Evolutionary conservation across 1,140 invertebrate genomes (phyloP).

Genomic region (Lasaia peninsularis): DNA sequence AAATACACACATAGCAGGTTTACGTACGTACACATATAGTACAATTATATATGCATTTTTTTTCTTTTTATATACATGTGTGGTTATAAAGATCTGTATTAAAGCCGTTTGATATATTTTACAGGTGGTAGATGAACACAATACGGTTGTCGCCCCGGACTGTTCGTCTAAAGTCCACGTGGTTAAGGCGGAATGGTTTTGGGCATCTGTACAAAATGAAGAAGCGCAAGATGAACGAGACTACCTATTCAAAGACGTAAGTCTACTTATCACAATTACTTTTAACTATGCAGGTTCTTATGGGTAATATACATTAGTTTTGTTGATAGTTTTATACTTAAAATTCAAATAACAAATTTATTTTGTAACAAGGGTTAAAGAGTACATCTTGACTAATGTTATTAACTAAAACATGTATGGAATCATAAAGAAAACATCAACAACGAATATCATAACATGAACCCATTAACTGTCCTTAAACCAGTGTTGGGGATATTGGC

Average conservation of each 20-base stretch:
- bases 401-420: no score
- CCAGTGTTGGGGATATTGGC: no score
- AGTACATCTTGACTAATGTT: no score
- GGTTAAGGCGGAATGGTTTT: conserved; percentile 97
- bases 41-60: conserved; percentile 1
- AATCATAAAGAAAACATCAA: no score
- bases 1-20: conserved; percentile 30
- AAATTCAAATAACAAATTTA: neutral
- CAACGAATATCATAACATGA: no score
- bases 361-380: no score
- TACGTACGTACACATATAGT: conserved; percentile 9
- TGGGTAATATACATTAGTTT: neutral
- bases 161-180: conserved; percentile 81
- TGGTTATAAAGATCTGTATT: neutral
- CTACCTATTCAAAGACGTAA: conserved; percentile 91
- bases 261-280: conserved; percentile 32
- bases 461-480: no score
- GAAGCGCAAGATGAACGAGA: conserved; percentile 93
- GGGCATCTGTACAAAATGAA: conserved; percentile 97
- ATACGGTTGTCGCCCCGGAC: conserved; percentile 82
- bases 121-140: conserved; percentile 89
- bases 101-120: neutral
- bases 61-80: neutral
- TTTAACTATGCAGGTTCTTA: neutral
- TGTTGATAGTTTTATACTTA: neutral